Evolutionary conservation across 2,888 invertebrate genomes (phyloP).

Genomic region (Hartigia nigra): DNA sequence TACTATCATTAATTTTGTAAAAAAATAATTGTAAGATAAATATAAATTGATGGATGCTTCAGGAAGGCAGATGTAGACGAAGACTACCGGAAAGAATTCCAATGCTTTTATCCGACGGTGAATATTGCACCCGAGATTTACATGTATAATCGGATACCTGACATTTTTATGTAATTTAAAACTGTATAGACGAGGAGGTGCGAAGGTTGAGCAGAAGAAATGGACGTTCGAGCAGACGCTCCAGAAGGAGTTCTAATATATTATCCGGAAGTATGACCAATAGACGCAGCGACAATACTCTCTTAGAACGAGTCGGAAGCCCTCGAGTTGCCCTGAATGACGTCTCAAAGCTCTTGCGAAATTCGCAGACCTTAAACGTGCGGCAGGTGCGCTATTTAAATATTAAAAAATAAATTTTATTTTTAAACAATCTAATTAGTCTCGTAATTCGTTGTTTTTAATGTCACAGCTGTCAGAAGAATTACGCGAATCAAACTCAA

Average conservation of each 20-base stretch:
- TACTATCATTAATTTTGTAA: neutral
- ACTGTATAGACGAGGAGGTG: conserved; percentile 35
- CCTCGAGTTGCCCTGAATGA: conserved; percentile 56
- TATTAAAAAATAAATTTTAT: too few relatives aligned
- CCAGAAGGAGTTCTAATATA: conserved; percentile 39
- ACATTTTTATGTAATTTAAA: neutral
- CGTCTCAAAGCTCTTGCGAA: conserved; percentile 54
- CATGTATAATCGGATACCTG: neutral
- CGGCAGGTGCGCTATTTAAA: conserved; percentile 35
- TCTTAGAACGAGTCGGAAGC: conserved; percentile 38
- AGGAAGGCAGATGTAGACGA: conserved; percentile 41
- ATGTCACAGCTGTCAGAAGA: too few relatives aligned
- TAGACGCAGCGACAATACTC: conserved; percentile 15
- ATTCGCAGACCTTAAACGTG: conserved; percentile 54
- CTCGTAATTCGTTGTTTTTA: too few relatives aligned
- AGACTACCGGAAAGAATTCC: conserved; percentile 52
- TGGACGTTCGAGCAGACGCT: conserved; percentile 39
- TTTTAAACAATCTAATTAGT: too few relatives aligned
- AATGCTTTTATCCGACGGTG: conserved; percentile 43
- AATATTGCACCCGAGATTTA: neutral
- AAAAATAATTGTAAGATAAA: neutral
- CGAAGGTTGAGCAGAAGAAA: conserved; percentile 36
- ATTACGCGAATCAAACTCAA: too few relatives aligned
- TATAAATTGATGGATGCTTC: conserved; percentile 7
- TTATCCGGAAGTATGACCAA: conserved; percentile 29